Conservation (phyloP, 2,113 vertebrate genomes). For the Chlamydotis undulata region DNA sequence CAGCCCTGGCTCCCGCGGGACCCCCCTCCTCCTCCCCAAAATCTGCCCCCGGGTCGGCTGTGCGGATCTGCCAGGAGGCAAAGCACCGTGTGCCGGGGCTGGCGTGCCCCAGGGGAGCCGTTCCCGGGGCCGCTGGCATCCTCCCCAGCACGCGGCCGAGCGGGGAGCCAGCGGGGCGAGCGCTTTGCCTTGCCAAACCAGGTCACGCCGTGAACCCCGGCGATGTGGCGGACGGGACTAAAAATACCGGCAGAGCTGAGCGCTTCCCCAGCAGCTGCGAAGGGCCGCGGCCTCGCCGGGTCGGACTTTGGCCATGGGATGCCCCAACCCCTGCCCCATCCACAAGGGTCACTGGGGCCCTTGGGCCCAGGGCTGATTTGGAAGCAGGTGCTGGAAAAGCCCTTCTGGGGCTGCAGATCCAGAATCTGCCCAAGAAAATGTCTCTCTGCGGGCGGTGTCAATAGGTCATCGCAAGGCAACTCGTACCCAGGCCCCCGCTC, state of each 20-base stretch:
- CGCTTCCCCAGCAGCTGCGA: background rate
- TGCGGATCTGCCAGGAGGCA: background rate
- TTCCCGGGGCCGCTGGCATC: background rate
- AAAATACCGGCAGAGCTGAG: background rate
- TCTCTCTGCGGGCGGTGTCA: background rate
- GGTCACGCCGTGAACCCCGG: background rate
- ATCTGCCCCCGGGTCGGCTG: background rate
- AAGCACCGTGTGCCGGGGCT: background rate
- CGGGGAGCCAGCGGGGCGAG: background rate
- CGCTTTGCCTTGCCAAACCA: background rate
- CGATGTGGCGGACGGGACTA: background rate
- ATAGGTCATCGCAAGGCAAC: rapidly evolving
- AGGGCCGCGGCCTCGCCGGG: rapidly evolving
- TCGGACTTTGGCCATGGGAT: background rate
- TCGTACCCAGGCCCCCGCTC: background rate
- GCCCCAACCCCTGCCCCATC: background rate
- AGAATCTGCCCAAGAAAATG: background rate
- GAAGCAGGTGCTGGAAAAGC: background rate
- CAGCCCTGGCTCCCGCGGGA: background rate
- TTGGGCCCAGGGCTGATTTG: background rate
- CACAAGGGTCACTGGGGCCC: background rate
- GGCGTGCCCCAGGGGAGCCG: rapidly evolving
- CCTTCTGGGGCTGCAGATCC: background rate
- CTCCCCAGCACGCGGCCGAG: background rate
- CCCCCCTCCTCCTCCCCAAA: background rate